These are phyloP conservation scores for Ptilorrhoa leucosticta DNA, from an alignment of 2,113 vertebrate genomes.

Conservation along the genomic window DNA sequence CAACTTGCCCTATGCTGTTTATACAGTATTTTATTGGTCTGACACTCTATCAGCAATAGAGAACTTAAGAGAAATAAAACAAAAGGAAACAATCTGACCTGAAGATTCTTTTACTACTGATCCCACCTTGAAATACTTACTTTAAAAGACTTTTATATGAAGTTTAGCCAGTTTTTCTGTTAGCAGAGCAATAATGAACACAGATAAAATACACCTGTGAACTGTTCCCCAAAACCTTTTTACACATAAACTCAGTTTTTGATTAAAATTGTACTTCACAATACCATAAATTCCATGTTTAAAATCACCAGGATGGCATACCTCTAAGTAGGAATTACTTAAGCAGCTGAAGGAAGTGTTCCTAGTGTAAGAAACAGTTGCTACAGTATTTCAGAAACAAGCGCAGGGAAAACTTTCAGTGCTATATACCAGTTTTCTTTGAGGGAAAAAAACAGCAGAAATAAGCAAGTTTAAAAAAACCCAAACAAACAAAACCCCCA, in stretches of 20 bases:
- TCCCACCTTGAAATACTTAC: not conserved
- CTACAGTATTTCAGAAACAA: not conserved
- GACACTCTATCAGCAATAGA: not conserved
- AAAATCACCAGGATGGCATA: not conserved
- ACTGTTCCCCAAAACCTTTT: not conserved
- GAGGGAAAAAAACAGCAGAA: not conserved
- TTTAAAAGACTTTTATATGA: not conserved
- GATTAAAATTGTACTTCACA: not conserved
- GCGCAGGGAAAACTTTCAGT: not conserved
- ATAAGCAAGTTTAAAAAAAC: not conserved
- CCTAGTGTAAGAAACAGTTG: not conserved
- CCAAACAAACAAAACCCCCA: fast-evolving
- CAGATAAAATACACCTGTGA: not conserved
- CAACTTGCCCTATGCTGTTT: not conserved
- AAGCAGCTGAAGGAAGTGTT: not conserved
- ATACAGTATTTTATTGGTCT: not conserved
- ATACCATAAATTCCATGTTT: not conserved
- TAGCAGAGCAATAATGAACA: not conserved
- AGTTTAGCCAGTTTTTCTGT: not conserved
- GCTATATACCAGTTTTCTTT: not conserved
- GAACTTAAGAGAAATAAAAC: not conserved
- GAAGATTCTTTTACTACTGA: not conserved
- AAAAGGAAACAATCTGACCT: not conserved
- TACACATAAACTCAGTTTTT: not conserved
- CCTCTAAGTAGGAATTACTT: not conserved